phyloP scores from a whole-genome alignment of 2,888 invertebrate genomes.

The Ophioninae sp. region DNA sequence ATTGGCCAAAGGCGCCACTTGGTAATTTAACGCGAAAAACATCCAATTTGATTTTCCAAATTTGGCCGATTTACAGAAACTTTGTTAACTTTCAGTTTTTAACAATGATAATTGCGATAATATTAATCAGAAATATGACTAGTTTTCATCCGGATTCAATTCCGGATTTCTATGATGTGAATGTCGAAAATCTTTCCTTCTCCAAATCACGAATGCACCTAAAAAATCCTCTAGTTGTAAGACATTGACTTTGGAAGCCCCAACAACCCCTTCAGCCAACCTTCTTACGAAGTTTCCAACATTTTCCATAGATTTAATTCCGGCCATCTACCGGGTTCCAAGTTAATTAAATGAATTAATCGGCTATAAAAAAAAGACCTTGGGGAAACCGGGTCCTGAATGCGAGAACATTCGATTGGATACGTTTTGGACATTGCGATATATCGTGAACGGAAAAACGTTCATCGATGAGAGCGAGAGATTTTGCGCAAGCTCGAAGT shows the following conservation, averaged over 20 bases:
- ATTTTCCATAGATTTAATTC: background rate
- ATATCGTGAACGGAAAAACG: background rate
- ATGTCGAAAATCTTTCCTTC: background rate
- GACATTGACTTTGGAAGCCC: background rate
- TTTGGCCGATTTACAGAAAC: background rate
- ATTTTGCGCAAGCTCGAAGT: background rate
- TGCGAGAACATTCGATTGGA: background rate
- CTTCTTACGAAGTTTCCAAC: background rate
- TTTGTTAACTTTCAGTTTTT: background rate
- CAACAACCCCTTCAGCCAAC: background rate
- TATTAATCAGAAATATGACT: too few relatives aligned
- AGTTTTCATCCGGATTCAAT: too few relatives aligned
- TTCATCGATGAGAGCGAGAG: background rate
- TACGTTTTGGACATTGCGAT: background rate
- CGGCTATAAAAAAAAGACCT: background rate
- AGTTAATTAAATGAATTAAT: background rate
- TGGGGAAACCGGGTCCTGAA: background rate
- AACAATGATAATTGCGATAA: too few relatives aligned
- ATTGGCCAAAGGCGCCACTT: background rate
- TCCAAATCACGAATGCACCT: background rate
- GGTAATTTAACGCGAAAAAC: background rate
- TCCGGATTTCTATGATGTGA: too few relatives aligned
- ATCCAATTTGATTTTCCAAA: background rate
- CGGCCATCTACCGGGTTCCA: background rate
- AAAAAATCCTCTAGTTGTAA: background rate